These are phyloP conservation scores for Drosophila oshimai DNA, from an alignment of 1,140 invertebrate genomes.

Conservation along the genomic window DNA sequence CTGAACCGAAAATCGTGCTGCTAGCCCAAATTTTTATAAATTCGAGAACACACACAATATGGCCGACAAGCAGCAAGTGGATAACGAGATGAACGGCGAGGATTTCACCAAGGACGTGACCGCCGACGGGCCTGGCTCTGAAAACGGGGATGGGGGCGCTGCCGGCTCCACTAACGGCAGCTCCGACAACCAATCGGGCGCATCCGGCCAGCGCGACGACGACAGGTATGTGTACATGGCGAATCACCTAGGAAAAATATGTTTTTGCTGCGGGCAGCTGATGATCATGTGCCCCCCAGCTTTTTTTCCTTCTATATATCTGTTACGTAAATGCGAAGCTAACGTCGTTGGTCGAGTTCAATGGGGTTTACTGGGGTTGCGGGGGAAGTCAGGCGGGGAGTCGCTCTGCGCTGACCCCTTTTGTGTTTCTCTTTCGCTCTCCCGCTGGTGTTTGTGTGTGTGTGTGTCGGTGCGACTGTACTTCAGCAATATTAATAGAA, in stretches of 20 bases:
- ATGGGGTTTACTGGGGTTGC: slow-evolving; percentile 36
- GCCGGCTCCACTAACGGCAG: slow-evolving; percentile 85
- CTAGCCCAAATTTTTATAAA: slow-evolving; percentile 43
- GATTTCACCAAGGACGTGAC: slow-evolving; percentile 88
- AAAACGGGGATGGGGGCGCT: slow-evolving; percentile 84
- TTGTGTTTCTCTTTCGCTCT: slow-evolving; percentile 52
- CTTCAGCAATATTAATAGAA: slow-evolving; percentile 66
- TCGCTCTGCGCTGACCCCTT: slow-evolving; percentile 78
- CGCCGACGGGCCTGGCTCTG: slow-evolving; percentile 85
- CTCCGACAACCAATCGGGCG: slow-evolving; percentile 85
- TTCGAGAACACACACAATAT: slow-evolving; percentile 57
- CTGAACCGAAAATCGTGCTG: slow-evolving; percentile 34
- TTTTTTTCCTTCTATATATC: slow-evolving; percentile 31
- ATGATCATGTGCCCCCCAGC: slow-evolving; percentile 66
- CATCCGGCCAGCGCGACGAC: slow-evolving; percentile 87
- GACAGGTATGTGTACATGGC: slow-evolving; percentile 85
- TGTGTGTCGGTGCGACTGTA: slow-evolving; percentile 74
- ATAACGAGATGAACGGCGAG: slow-evolving; percentile 84
- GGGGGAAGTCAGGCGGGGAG: slow-evolving; percentile 38
- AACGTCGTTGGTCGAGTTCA: slow-evolving; percentile 60
- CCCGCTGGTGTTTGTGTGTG: slow-evolving; percentile 40
- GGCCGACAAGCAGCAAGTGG: slow-evolving; percentile 72
- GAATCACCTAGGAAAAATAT: background rate
- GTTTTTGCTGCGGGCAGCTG: slow-evolving; percentile 17
- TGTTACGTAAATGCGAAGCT: slow-evolving; percentile 77